Evolutionary conservation across 2,888 invertebrate genomes (phyloP), one percentile per base, ranked within the genome.

Genomic region (Epsilonema sp.): DNA sequence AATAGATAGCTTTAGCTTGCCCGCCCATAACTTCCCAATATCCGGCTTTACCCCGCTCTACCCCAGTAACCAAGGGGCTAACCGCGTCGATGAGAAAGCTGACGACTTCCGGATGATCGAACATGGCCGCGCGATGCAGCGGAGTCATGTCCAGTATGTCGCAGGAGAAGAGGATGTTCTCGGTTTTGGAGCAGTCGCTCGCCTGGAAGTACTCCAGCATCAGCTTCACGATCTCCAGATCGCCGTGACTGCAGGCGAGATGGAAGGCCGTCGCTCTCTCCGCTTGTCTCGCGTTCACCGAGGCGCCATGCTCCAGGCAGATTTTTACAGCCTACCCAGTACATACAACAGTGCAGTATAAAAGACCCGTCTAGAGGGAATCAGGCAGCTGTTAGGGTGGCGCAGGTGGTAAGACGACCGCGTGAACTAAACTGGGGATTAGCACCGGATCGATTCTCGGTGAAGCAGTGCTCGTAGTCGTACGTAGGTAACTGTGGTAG

Each of bases 81-180:
- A 74, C 75, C 65, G 73, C 65, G 37, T 65, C 59, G 16, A 77
- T 63, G 2, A 78, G 65, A 57, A 70, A 77, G 49, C 74, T 70
- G 1, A 75, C 76, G n/a, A 86, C 79, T 48, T 80, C 79, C 0
- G 78, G 77, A 64, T 86, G 83, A 63, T 87, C 82, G 55, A 86
- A 86, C 80, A 86, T 82, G 2, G 86, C 82, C 0, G 86, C 86
- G 60, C 83, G 82, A 64, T 86, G 86, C 1, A 87, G 70, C 0
- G 86, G 85, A 0, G 84, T 85, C 84, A 85, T 85, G 58, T 78
- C 78, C 61, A 83, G 81, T 0, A 81, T 77, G 59, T 87, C 86
- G 44, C 78, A 78, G 1, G 79, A 79, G 21, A 71, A 73, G 13
- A 86, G 67, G 48, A 80, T 79, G 4, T 74, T 70, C 5, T 16